These are phyloP conservation scores for Bembecia ichneumoniformis DNA, from an alignment of 2,888 invertebrate species.

Conservation along the genomic window DNA sequence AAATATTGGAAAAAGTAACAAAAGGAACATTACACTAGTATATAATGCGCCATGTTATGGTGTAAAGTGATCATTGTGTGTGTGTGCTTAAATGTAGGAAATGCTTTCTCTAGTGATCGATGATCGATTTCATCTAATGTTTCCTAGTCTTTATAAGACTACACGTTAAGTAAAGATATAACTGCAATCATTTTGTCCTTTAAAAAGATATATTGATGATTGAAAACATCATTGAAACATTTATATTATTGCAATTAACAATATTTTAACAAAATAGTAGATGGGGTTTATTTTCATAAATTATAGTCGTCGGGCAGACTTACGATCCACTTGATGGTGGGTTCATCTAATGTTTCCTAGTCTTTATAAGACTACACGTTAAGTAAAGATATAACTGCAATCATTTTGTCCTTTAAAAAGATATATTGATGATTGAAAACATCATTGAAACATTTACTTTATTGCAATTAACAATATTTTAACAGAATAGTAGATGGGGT, in stretches of 20 bases:
- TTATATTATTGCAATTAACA: too few species aligned
- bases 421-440: too few species aligned
- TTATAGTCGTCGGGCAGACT: too few species aligned
- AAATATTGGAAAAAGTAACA: not conserved
- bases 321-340: not conserved
- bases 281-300: too few species aligned
- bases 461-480: too few species aligned
- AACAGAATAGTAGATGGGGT: too few species aligned
- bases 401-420: too few species aligned
- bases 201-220: too few species aligned
- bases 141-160: constrained; percentile 1
- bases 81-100: not conserved
- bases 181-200: too few species aligned
- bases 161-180: not conserved
- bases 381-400: not conserved
- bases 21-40: not conserved
- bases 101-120: constrained; percentile 1
- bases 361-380: not conserved
- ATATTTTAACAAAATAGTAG: too few species aligned
- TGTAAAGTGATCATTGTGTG: not conserved
- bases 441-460: too few species aligned
- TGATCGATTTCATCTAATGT: constrained; percentile 1
- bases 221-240: too few species aligned
- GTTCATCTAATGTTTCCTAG: constrained; percentile 2
- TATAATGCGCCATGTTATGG: not conserved